Base-by-base conservation (phyloP, 2,113 vertebrate species). In the Amia ocellicauda region DNA sequence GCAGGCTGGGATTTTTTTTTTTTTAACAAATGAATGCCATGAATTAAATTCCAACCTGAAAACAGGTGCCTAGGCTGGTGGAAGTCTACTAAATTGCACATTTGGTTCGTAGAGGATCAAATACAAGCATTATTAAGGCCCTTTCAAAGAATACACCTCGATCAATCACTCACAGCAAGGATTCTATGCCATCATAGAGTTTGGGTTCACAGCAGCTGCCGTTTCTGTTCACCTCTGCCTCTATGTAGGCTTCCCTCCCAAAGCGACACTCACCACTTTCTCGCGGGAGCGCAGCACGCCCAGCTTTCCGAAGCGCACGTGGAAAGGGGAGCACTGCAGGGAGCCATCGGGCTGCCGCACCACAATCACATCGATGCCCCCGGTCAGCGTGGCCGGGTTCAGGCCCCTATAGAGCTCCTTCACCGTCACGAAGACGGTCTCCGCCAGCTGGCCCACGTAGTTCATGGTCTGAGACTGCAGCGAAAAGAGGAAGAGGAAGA, bases 291-390 rank as follows among this genome's bases (percentile, higher is more conserved):
- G 85, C 75, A 99, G 90, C 72, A 98, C 93, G 0, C 93, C 94
- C 55, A 99, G 90, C 77, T 98, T 99, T 62, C 97, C 95, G 0
- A 98, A 98, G 45, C 93, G 92, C 43, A 98, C 93, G 0, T 98
- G 95, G 26, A 98, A 99, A 0, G 96, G 96, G 0, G 96, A 99
- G 69, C 96, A 97, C 26, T 84, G 91, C 77, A 93, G 93, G 2
- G 92, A 92, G 42, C 92, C 93, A 13, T 98, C 91, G 0, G 78
- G 84, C 80, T 98, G 96, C n/a, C 82, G 88, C 68, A 99, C 94
- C 69, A 99, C 93, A 0, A 99, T 81, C 58, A 99, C 93, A 0
- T 98, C 94, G 0, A 98, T 98, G 64, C 92, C 91, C 0, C 97
- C 97, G 0, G 91, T 93, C 61, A 98, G 88, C 0, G 91, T 98